A percentile compares a stretch with the other conserved stretches of the same genome.
These are phyloP conservation scores for Holothuria scabra DNA, from an alignment of 53 echinoderm and acorn worm genomes.

Conservation along the genomic window DNA sequence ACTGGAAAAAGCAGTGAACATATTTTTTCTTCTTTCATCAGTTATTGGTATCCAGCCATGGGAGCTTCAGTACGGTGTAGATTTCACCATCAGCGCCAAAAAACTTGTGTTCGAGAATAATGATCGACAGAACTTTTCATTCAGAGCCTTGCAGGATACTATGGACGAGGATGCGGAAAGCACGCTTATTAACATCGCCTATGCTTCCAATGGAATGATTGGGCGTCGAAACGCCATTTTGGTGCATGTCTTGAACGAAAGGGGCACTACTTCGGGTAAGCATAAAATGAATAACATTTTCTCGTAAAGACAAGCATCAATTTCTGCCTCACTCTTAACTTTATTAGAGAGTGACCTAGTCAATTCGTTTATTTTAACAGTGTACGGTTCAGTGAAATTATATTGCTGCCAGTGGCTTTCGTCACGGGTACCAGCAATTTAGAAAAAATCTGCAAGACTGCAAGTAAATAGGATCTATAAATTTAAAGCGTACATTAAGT, in stretches of 20 bases:
- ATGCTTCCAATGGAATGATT: slow-evolving; percentile 17
- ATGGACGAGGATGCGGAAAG: slow-evolving; percentile 23
- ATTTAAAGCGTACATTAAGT: too few species aligned
- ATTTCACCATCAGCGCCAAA: slow-evolving; percentile 32
- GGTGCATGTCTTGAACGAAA: slow-evolving; percentile 20
- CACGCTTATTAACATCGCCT: slow-evolving; percentile 24
- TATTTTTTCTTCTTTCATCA: neutral
- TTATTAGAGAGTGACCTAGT: too few species aligned
- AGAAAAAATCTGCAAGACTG: too few species aligned
- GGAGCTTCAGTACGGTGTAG: slow-evolving; percentile 26
- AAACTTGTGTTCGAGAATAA: slow-evolving; percentile 31
- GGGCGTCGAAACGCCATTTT: slow-evolving; percentile 23
- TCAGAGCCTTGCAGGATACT: slow-evolving; percentile 31
- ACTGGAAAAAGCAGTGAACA: too few species aligned
- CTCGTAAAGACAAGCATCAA: too few species aligned
- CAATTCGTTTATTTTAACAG: too few species aligned
- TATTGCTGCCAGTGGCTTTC: too few species aligned
- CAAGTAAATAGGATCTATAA: too few species aligned
- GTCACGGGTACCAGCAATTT: too few species aligned
- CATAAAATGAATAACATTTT: neutral
- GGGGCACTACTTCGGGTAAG: neutral
- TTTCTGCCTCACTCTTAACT: too few species aligned
- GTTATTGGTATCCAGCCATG: slow-evolving; percentile 35
- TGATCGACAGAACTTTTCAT: slow-evolving; percentile 25
- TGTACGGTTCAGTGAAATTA: too few species aligned